These are phyloP conservation scores for Scortum barcoo DNA, from an alignment of 2,113 vertebrate genomes.

Conservation along the genomic window DNA sequence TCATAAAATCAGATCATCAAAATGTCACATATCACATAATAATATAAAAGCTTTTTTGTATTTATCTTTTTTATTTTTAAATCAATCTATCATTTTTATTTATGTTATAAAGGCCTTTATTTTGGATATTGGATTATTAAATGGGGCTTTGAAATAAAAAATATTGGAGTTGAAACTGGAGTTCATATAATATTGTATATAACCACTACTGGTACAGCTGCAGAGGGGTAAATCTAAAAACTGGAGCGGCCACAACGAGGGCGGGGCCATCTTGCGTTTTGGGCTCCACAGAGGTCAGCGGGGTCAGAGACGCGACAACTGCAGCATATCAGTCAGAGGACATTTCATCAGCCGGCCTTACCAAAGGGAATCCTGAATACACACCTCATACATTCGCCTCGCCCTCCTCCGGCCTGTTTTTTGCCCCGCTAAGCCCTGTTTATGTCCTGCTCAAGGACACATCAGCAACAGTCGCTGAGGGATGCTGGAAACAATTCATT, in stretches of 20 bases:
- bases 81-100: not conserved
- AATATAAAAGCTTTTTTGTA: not conserved
- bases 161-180: not conserved
- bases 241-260: slow-evolving; percentile 54
- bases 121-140: not conserved
- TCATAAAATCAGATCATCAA: not conserved
- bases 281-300: slow-evolving; percentile 35
- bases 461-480: not conserved
- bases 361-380: slow-evolving; percentile 66
- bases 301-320: slow-evolving; percentile 77
- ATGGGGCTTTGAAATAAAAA: not conserved
- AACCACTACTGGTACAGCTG: not conserved
- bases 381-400: slow-evolving; percentile 37
- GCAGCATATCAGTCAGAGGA: slow-evolving; percentile 76
- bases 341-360: slow-evolving; percentile 69
- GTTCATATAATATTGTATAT: not conserved
- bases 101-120: not conserved
- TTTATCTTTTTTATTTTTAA: not conserved
- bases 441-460: slow-evolving; percentile 56
- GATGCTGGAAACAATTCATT: slow-evolving; percentile 13
- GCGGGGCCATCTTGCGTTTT: slow-evolving; percentile 55
- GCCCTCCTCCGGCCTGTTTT: not conserved
- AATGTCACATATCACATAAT: not conserved
- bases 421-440: slow-evolving; percentile 62
- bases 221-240: slow-evolving; percentile 32